Conservation (phyloP, 2,113 vertebrate genomes). For the Actenoides lindsayi region DNA sequence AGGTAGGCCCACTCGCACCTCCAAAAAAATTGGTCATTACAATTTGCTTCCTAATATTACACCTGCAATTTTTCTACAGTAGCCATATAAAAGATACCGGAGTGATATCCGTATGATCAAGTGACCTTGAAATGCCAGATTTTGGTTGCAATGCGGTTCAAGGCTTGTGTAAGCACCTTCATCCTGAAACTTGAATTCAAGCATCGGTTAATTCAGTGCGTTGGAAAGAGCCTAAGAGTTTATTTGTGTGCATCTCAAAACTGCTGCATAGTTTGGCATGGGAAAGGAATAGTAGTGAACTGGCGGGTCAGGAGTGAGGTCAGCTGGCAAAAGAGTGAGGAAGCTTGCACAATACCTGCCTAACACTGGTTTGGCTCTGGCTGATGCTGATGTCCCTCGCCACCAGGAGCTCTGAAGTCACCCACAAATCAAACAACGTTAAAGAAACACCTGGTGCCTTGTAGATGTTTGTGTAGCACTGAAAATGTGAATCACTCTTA, state of each 20-base stretch:
- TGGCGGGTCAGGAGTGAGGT: background rate
- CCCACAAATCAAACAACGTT: background rate
- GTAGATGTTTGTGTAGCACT: background rate
- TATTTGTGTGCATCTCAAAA: constrained; percentile 34
- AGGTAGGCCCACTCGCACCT: background rate
- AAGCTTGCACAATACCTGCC: background rate
- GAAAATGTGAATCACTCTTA: background rate
- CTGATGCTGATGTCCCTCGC: background rate
- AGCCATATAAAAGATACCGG: background rate
- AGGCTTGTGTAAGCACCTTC: background rate
- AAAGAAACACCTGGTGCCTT: background rate
- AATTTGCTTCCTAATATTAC: background rate
- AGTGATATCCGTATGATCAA: background rate
- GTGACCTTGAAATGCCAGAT: background rate
- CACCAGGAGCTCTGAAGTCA: background rate
- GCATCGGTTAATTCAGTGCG: background rate
- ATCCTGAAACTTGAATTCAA: background rate
- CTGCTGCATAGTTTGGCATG: constrained; percentile 4
- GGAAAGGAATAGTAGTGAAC: background rate
- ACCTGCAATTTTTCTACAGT: background rate
- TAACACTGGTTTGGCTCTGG: background rate
- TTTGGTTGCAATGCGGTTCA: background rate
- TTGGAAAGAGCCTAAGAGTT: background rate
- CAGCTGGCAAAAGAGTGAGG: constrained; percentile 22
- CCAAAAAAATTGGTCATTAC: background rate